phyloP scores from a whole-genome alignment of 2,113 vertebrate genomes.

The Dicaeum eximium region DNA sequence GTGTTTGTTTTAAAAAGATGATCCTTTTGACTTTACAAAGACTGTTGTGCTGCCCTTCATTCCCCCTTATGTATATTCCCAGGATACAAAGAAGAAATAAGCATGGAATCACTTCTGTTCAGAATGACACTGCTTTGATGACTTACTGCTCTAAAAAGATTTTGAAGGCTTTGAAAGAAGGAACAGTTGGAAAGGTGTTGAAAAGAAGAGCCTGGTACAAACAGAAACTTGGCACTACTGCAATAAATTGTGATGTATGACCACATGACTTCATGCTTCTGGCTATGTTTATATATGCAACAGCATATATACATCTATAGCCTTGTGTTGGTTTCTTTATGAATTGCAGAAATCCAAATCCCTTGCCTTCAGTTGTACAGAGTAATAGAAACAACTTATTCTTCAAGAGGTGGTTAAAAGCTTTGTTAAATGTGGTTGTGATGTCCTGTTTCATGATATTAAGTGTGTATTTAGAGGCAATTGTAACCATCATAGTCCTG shows the following conservation, averaged over 20 bases:
- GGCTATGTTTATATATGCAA: background rate
- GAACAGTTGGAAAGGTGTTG: background rate
- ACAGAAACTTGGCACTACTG: background rate
- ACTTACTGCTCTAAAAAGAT: background rate
- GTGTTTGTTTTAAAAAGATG: background rate
- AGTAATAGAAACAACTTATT: background rate
- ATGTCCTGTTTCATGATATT: background rate
- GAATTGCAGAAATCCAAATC: background rate
- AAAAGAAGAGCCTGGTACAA: background rate
- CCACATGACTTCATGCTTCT: background rate
- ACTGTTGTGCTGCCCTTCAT: background rate
- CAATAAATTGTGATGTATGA: background rate
- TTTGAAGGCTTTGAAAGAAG: background rate
- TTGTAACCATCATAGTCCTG: background rate
- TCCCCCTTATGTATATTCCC: background rate
- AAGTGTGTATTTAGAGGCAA: background rate
- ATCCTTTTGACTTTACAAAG: background rate
- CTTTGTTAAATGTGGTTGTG: background rate
- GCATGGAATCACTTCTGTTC: background rate
- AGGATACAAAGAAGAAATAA: background rate
- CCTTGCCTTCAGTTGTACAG: background rate
- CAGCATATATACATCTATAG: too few relatives aligned
- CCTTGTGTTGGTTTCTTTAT: background rate
- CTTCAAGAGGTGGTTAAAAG: rapidly evolving
- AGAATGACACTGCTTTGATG: background rate